A percentile compares a stretch with the other conserved stretches of the same genome.
phyloP scores from a whole-genome alignment of 1,140 invertebrate genomes.

The Lepidurus apus region DNA sequence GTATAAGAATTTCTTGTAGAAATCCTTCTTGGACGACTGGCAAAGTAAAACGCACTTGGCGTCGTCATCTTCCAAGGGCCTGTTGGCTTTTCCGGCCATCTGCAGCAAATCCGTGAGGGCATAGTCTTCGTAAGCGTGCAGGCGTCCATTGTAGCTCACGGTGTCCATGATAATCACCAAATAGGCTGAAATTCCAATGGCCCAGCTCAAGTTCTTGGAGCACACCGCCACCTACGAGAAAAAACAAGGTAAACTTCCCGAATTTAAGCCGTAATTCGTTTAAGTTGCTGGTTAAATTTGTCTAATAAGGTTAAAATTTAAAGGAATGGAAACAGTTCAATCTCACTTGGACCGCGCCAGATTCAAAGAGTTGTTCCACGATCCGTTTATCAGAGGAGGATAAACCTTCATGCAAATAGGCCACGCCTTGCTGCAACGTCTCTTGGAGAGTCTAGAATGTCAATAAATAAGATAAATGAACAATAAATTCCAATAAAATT shows the following conservation, averaged over 20 bases:
- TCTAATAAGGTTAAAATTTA: too few species aligned
- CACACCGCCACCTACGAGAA: conserved; percentile 63
- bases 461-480: conserved; percentile 31
- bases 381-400: conserved; percentile 72
- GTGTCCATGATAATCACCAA: conserved; percentile 97
- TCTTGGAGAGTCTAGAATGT: conserved; percentile 65
- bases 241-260: conserved; percentile 33
- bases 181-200: conserved; percentile 78
- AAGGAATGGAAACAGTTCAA: background rate
- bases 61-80: conserved; percentile 85
- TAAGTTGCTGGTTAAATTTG: too few species aligned
- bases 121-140: conserved; percentile 85
- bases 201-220: conserved; percentile 87
- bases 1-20: conserved; percentile 97
- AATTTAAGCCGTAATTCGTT: background rate
- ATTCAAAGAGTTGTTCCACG: conserved; percentile 88
- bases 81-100: conserved; percentile 90
- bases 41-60: conserved; percentile 96
- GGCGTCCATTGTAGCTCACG: conserved; percentile 92
- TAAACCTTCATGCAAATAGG: conserved; percentile 94
- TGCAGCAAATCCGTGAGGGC: conserved; percentile 94
- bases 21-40: conserved; percentile 95
- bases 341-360: conserved; percentile 76
- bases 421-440: conserved; percentile 86
- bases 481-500: background rate